phyloP scores from a whole-genome alignment of 2,113 vertebrate species.

The Onychorhynchus coronatus region DNA sequence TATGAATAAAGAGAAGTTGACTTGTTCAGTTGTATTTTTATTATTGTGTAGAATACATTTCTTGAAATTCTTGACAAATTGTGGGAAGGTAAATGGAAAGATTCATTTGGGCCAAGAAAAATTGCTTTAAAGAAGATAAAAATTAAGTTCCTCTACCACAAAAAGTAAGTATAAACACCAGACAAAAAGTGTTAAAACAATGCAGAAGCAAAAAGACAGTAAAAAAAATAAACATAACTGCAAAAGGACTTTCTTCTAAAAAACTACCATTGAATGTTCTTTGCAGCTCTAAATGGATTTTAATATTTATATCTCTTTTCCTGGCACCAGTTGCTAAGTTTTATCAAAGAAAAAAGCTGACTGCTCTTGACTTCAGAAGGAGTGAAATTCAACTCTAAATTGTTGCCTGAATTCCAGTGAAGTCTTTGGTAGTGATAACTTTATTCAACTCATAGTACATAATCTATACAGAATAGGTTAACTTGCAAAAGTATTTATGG shows the following conservation, averaged over 20 bases:
- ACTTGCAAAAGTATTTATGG: neutral
- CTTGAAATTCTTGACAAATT: neutral
- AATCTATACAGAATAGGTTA: neutral
- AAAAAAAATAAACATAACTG: neutral
- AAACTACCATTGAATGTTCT: neutral
- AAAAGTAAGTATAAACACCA: neutral
- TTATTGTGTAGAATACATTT: neutral
- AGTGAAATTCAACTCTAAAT: neutral
- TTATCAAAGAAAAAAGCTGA: neutral
- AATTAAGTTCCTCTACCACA: neutral
- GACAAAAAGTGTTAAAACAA: neutral
- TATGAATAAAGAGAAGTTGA: neutral
- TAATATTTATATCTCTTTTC: neutral
- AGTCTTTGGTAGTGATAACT: neutral
- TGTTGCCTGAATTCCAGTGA: neutral
- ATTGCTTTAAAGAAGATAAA: neutral
- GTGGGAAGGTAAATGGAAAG: neutral
- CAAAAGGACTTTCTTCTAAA: neutral
- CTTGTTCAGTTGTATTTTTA: neutral
- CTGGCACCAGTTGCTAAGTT: neutral
- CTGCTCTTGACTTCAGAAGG: neutral
- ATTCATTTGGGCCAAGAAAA: neutral
- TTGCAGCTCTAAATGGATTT: neutral
- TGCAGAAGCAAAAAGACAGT: neutral
- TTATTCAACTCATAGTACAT: neutral